phyloP scores from a whole-genome alignment of 2,797 vertebrate genomes.

The Gouania willdenowi region DNA sequence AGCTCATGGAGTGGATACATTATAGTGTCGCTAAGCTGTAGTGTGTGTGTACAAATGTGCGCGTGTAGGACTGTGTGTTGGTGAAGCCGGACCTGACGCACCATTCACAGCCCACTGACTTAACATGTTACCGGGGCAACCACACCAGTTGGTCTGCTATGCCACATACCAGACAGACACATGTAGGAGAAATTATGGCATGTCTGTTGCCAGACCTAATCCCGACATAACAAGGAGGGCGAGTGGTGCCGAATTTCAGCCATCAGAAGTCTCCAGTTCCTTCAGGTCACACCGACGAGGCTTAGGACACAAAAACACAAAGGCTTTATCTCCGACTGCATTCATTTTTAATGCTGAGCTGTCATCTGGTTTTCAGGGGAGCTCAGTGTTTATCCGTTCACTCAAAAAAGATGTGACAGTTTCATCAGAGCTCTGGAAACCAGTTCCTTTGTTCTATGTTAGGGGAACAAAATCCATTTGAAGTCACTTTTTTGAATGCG shows the following conservation, averaged over 20 bases:
- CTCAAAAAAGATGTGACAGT: constrained; percentile 15
- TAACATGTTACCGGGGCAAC: constrained; percentile 68
- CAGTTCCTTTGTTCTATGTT: no score
- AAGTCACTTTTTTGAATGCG: no score
- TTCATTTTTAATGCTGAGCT: constrained; percentile 35
- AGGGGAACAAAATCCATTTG: no score
- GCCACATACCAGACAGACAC: constrained; percentile 76
- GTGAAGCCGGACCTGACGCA: constrained; percentile 43
- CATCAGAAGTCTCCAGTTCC: constrained; percentile 42
- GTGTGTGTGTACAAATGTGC: constrained; percentile 8
- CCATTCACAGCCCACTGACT: constrained; percentile 73
- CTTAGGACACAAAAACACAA: constrained; percentile 34
- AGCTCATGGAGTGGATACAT: constrained; percentile 30
- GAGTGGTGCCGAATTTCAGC: constrained; percentile 38
- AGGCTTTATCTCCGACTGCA: constrained; percentile 11
- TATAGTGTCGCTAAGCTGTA: constrained; percentile 33
- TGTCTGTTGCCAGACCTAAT: constrained; percentile 55
- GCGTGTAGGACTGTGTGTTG: constrained; percentile 28
- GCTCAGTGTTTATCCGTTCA: constrained; percentile 18
- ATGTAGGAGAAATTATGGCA: constrained; percentile 72
- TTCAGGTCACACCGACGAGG: constrained; percentile 30
- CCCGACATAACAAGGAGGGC: constrained; percentile 49
- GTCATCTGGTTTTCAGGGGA: constrained; percentile 20
- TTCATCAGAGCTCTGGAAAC: constrained; percentile 17
- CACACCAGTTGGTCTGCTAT: constrained; percentile 60